Percentiles rank a stretch among this genome's conserved stretches.
Conservation (phyloP, 2,888 invertebrate species). For the Helicoverpa assulta region DNA sequence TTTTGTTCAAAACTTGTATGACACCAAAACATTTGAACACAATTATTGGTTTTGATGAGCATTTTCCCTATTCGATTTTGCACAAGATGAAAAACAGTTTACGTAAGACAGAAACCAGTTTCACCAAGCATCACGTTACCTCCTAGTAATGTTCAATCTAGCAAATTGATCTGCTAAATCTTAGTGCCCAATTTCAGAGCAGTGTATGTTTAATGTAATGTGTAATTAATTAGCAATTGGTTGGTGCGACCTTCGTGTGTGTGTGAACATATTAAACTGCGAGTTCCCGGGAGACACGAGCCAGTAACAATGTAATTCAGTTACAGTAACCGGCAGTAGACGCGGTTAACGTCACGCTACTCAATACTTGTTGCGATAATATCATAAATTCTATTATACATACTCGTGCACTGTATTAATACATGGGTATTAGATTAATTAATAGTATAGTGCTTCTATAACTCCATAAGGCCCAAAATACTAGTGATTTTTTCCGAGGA, state of each 20-base stretch:
- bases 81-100: too few species aligned
- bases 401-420: too few species aligned
- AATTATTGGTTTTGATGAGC: background rate
- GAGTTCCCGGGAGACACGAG: conserved; percentile 38
- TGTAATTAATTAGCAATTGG: conserved; percentile 48
- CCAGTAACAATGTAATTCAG: conserved; percentile 30
- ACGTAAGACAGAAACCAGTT: too few species aligned
- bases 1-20: conserved; percentile 40
- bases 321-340: conserved; percentile 17
- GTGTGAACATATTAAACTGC: conserved; percentile 52
- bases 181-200: too few species aligned
- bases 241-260: conserved; percentile 27
- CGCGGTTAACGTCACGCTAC: background rate
- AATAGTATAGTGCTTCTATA: too few species aligned
- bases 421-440: too few species aligned
- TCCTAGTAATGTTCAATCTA: too few species aligned
- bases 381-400: background rate
- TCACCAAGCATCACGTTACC: too few species aligned
- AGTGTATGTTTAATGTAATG: background rate
- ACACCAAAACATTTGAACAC: background rate
- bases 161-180: too few species aligned
- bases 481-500: too few species aligned
- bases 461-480: too few species aligned
- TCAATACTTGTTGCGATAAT: background rate
- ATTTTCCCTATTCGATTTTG: too few species aligned